These are phyloP conservation scores for Lophius piscatorius DNA, from an alignment of 2,113 vertebrate genomes.

Conservation along the genomic window DNA sequence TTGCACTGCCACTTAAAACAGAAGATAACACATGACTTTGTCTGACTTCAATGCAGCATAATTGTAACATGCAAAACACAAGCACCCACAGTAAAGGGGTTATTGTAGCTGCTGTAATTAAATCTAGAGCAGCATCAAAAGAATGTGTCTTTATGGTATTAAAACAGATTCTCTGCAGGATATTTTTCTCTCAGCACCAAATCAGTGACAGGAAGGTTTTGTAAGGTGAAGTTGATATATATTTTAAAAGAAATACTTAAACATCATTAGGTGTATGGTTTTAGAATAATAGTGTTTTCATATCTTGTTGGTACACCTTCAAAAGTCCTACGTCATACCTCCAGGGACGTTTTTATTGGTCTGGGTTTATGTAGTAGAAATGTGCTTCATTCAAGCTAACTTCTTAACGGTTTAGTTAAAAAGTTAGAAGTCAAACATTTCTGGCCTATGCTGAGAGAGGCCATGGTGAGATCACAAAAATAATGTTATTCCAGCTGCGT, in stretches of 20 bases:
- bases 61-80: background rate
- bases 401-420: no score
- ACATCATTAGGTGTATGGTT: no score
- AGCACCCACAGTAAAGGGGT: background rate
- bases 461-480: background rate
- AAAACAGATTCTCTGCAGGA: background rate
- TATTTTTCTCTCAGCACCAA: no score
- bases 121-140: slow-evolving; percentile 1
- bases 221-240: no score
- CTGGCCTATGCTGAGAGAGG: slow-evolving; percentile 8
- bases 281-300: no score
- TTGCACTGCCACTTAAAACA: slow-evolving; percentile 12
- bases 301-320: no score
- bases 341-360: background rate
- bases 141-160: background rate
- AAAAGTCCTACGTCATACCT: background rate
- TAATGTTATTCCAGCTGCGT: slow-evolving; percentile 24
- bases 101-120: background rate
- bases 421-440: no score
- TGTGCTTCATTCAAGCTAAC: no score
- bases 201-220: background rate
- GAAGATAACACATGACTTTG: no score
- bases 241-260: no score
- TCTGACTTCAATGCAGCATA: no score
- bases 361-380: no score